phyloP scores from a whole-genome alignment of 2,888 invertebrate species.

The Protodeltote pygarga region DNA sequence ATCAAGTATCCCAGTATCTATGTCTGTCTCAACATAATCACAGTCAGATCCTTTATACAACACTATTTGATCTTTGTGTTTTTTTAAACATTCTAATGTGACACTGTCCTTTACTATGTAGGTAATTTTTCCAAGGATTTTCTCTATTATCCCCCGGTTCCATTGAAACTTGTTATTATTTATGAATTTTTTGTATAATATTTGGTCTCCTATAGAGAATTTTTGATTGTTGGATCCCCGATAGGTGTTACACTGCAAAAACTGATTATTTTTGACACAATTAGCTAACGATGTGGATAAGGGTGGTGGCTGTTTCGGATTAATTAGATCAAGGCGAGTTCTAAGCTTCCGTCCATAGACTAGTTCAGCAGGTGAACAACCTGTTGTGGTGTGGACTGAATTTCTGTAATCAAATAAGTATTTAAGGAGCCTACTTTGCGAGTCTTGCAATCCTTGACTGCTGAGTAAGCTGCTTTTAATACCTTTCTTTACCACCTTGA shows the following conservation, averaged over 20 bases:
- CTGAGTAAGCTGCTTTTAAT: neutral
- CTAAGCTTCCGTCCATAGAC: slow-evolving; percentile 3
- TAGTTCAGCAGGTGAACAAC: slow-evolving; percentile 1
- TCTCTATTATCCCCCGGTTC: too few relatives aligned
- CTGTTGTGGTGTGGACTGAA: slow-evolving; percentile 2
- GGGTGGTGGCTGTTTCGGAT: neutral
- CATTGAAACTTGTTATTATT: too few relatives aligned
- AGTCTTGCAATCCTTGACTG: neutral
- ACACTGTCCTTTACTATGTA: too few relatives aligned
- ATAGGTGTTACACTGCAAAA: slow-evolving; percentile 5
- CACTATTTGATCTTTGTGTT: too few relatives aligned
- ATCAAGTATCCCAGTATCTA: too few relatives aligned
- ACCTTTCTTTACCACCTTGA: too few relatives aligned
- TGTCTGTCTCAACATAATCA: too few relatives aligned
- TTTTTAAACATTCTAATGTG: too few relatives aligned
- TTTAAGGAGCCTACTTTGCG: neutral
- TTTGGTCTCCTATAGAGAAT: neutral
- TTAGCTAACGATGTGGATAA: neutral
- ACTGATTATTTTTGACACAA: slow-evolving; percentile 4
- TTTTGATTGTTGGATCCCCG: neutral
- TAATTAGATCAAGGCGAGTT: slow-evolving; percentile 1
- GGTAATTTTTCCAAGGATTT: too few relatives aligned
- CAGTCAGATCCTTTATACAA: too few relatives aligned
- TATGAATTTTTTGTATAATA: too few relatives aligned
- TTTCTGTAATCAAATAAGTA: slow-evolving; percentile 10